phyloP scores from a whole-genome alignment of 2,797 vertebrate species.

The Tadarida brasiliensis region DNA sequence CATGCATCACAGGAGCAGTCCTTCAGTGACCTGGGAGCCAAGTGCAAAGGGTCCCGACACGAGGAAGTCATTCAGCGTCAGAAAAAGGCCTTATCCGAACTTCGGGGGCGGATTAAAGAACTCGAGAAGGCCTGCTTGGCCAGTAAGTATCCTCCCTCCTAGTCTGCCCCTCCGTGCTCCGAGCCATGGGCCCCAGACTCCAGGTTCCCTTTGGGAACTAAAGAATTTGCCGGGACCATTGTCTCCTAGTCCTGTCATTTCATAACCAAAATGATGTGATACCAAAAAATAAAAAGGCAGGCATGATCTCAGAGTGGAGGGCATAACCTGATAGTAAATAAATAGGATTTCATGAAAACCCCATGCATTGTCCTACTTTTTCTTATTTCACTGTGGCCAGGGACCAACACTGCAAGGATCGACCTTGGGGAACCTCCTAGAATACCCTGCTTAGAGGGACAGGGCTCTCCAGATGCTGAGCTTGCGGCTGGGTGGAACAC shows the following conservation, averaged over 20 bases:
- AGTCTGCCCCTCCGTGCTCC: background rate
- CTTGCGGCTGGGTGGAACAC: background rate
- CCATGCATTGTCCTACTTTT: background rate
- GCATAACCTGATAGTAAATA: background rate
- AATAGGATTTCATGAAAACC: background rate
- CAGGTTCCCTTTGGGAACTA: background rate
- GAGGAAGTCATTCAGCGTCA: conserved; percentile 88
- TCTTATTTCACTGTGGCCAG: background rate
- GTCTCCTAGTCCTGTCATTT: background rate
- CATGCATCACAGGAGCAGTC: conserved; percentile 64
- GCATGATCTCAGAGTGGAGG: background rate
- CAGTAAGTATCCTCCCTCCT: conserved; percentile 77
- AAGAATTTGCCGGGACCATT: background rate
- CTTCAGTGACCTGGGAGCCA: conserved; percentile 83
- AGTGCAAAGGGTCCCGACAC: conserved; percentile 86
- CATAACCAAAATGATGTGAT: background rate
- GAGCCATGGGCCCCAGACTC: background rate
- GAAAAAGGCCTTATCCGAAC: conserved; percentile 86
- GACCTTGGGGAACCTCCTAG: background rate
- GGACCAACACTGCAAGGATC: background rate
- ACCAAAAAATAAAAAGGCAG: background rate
- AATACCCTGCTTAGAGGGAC: background rate
- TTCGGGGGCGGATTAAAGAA: conserved; percentile 83
- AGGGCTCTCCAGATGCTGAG: background rate
- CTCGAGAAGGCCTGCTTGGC: conserved; percentile 82